phyloP scores from a whole-genome alignment of 2,888 invertebrate species.

The Patella pellucida region DNA sequence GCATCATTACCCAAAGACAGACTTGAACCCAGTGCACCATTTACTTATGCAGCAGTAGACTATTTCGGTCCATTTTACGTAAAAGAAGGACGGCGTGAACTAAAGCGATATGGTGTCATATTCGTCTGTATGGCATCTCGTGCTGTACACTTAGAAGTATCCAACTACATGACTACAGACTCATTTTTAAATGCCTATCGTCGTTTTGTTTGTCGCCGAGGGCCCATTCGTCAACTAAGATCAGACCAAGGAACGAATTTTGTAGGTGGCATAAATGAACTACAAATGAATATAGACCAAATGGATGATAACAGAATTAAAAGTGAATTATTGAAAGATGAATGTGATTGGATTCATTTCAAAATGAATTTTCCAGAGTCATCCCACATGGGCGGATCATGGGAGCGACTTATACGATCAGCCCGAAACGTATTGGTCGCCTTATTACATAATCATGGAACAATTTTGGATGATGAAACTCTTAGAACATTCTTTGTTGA shows the following conservation, averaged over 20 bases:
- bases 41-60: constrained; percentile 23
- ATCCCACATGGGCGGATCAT: constrained; percentile 21
- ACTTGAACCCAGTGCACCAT: constrained; percentile 17
- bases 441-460: neutral
- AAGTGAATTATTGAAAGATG: neutral
- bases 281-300: constrained; percentile 12
- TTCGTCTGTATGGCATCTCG: constrained; percentile 60
- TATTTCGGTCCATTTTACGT: constrained; percentile 39
- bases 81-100: constrained; percentile 46
- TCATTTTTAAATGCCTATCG: constrained; percentile 38
- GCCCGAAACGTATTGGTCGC: constrained; percentile 13
- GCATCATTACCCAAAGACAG: constrained; percentile 24
- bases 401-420: constrained; percentile 21
- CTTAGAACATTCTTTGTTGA: constrained; percentile 37
- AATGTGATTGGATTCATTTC: constrained; percentile 8
- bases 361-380: constrained; percentile 21
- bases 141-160: constrained; percentile 55
- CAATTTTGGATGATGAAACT: constrained; percentile 28
- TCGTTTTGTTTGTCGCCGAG: constrained; percentile 29
- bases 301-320: neutral
- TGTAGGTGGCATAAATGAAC: constrained; percentile 30
- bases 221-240: constrained; percentile 33
- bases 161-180: constrained; percentile 37
- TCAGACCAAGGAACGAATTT: constrained; percentile 42
- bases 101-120: constrained; percentile 55